Conservation (phyloP, 2,113 vertebrate species). For the Mus spicilegus region DNA sequence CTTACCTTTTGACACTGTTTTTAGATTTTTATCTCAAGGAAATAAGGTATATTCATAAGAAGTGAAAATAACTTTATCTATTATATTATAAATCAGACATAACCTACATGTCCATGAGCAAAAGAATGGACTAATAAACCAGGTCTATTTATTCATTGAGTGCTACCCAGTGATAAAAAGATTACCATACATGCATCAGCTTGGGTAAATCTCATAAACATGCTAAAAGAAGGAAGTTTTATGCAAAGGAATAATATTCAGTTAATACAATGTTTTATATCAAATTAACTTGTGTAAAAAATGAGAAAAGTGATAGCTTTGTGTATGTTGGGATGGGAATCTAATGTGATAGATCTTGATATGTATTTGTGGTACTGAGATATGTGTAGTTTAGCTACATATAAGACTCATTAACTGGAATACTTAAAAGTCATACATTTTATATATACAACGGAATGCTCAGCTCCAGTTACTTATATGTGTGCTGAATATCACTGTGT, state of each 20-base stretch:
- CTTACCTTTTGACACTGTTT: not conserved
- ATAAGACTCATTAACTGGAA: not conserved
- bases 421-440: constrained; percentile 2
- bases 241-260: not conserved
- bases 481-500: not conserved
- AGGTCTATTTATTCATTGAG: not conserved
- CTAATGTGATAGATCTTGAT: not conserved
- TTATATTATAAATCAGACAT: not conserved
- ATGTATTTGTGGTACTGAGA: not conserved
- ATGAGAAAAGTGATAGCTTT: not conserved
- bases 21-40: not conserved
- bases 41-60: not conserved
- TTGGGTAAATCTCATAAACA: not conserved
- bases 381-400: not conserved
- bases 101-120: not conserved
- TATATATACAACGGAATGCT: constrained; percentile 4
- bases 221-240: not conserved
- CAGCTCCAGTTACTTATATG: not conserved
- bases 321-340: not conserved
- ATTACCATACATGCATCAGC: not conserved
- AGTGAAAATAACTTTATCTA: not conserved
- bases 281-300: constrained; percentile 19
- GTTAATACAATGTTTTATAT: constrained; percentile 19
- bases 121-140: not conserved
- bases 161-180: not conserved